Evolutionary conservation across 2,797 vertebrate genomes (phyloP).

Genomic region (Denticeps clupeoides): DNA sequence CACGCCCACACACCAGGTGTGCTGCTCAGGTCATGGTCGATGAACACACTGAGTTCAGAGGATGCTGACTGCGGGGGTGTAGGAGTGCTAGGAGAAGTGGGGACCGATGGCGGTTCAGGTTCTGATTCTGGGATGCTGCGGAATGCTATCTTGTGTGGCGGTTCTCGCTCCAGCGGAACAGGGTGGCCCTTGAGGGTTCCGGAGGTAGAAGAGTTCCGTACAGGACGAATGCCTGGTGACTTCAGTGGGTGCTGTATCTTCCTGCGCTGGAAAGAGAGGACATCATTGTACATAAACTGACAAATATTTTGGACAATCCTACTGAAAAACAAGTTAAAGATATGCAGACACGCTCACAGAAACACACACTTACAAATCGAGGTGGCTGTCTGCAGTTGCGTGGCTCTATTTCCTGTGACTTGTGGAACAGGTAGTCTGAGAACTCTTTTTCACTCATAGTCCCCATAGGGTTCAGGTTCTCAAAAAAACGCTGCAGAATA

Average conservation of each 20-base stretch:
- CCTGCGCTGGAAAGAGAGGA: constrained; percentile 62
- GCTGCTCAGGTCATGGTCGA: constrained; percentile 75
- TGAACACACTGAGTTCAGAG: constrained; percentile 79
- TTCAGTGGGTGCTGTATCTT: constrained; percentile 84
- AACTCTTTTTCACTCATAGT: constrained; percentile 85
- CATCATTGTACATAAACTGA: not conserved
- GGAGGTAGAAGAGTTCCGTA: constrained; percentile 72
- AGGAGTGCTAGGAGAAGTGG: constrained; percentile 83
- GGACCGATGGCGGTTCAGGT: constrained; percentile 64
- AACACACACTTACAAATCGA: constrained; percentile 75
- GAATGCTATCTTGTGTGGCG: constrained; percentile 89
- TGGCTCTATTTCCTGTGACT: constrained; percentile 88
- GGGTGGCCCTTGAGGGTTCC: constrained; percentile 82
- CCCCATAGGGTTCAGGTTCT: constrained; percentile 95
- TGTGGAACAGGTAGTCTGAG: constrained; percentile 90
- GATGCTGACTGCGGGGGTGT: constrained; percentile 85
- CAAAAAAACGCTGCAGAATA: constrained; percentile 80
- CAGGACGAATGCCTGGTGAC: constrained; percentile 86
- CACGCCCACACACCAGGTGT: constrained; percentile 44
- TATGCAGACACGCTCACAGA: not conserved
- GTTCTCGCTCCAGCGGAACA: constrained; percentile 83
- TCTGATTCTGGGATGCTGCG: constrained; percentile 84
- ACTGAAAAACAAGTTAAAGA: not conserved
- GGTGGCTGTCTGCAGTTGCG: constrained; percentile 85
- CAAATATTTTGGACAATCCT: not conserved